phyloP scores from a whole-genome alignment of 2,888 invertebrate genomes.

The Drosophila leonis region DNA sequence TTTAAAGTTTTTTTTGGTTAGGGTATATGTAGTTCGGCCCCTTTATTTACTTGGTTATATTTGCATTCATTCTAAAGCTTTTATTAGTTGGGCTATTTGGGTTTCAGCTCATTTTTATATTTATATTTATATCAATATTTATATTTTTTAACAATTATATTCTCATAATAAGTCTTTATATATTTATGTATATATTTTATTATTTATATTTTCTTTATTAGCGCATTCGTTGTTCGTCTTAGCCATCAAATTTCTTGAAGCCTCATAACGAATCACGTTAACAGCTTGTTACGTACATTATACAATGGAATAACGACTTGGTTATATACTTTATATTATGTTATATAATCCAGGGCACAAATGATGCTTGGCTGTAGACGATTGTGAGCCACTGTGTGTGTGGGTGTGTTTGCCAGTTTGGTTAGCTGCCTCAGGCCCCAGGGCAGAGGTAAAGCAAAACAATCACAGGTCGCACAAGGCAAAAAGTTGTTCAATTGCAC shows the following conservation, averaged over 20 bases:
- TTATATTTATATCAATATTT: background rate
- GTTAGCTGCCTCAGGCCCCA: constrained; percentile 6
- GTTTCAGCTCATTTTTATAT: too few relatives aligned
- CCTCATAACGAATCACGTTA: constrained; percentile 28
- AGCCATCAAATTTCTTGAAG: background rate
- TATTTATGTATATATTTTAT: too few relatives aligned
- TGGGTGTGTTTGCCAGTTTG: background rate
- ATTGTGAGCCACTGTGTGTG: constrained; percentile 7
- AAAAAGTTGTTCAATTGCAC: constrained; percentile 45
- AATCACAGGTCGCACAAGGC: constrained; percentile 32
- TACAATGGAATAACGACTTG: constrained; percentile 41
- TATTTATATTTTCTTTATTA: background rate
- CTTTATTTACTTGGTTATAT: background rate
- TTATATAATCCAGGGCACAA: constrained; percentile 27
- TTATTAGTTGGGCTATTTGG: background rate
- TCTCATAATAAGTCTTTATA: background rate
- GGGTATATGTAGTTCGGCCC: too few relatives aligned
- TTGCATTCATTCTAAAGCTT: too few relatives aligned
- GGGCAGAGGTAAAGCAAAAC: constrained; percentile 37
- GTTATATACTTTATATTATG: constrained; percentile 31
- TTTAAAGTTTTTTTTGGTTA: background rate
- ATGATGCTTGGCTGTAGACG: constrained; percentile 17
- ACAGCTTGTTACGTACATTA: constrained; percentile 31
- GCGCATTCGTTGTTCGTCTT: background rate
- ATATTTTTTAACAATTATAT: background rate